Base-by-base conservation (phyloP, 2,888 invertebrate genomes). In the Synanthedon vespiformis region DNA sequence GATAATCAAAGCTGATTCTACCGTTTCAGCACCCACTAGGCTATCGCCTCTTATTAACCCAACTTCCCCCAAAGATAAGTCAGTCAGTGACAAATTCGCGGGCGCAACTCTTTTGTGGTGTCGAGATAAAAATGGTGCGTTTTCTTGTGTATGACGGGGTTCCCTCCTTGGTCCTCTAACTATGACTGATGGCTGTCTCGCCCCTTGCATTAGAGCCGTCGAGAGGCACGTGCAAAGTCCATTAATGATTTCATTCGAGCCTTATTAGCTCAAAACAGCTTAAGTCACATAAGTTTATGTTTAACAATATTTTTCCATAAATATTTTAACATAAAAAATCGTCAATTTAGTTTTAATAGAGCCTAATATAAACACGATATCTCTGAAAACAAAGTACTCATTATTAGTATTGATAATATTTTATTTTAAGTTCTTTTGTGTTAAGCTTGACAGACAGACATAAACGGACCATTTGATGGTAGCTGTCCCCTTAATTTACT, bases 151-250 rank as follows among this genome's bases (percentile, higher is more conserved):
- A 66, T 77, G 80, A 77, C 80, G 72, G 73, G 64, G 67, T 69
- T 61, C 69, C 69, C 74, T 71, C 66, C 53, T 66, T 67, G 73
- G 67, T 68, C 64, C 61, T 63, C 74, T 84, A 82, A 85, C 85
- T 80, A 78, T 84, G 85, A 87, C 67, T 78, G 82, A 86, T 85
- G 82, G 75, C 63, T 64, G 71, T 64, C 67, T 68, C 80, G 79
- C 84, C 84, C 85, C 73, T 62, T 55, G 68, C 74, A 79, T 78
- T 77, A 80, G 70, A 64, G 52, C 27, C 65, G 61, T 61, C 61
- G 59, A 64, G 63, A 63, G 66, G 62, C 78, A 76, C 79, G 78
- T 77, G 80, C 65, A 72, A 60, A 64, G 52, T 63, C 65, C 70
- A 68, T 72, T 77, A 75, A 77, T 76, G 76, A 77, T 70, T 64